Base-by-base conservation (phyloP, 2,888 invertebrate genomes). In the Eucriotettix oculatus region DNA sequence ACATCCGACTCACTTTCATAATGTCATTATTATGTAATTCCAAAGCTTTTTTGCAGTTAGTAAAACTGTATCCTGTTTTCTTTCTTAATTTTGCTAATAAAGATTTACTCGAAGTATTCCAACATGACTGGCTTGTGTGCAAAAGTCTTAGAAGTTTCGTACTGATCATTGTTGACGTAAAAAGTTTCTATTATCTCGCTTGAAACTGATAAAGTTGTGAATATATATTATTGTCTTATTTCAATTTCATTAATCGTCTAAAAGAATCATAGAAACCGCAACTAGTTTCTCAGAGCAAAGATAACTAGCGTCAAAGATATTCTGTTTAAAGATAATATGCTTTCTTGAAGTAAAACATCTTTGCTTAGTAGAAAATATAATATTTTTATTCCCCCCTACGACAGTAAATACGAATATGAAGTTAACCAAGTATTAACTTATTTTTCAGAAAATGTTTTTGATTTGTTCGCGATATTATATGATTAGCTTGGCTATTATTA, bases 1-100 rank as follows among this genome's bases (percentile, higher is more conserved):
- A 29, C 7, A 7, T 29, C 29, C 2, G 7, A 62, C 66, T 67
- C 75, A 92, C 97, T 83, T 90, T 85, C 48, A 78, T 79, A 62
- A 93, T 66, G 73, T 97, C 87, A 78, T 96, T 91, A 66, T 88
- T 83, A 73, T 94, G 86, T 75, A 92, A 77, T 71, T 92, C 89
- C 62, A 98, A 76, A 1, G 98, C 97, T 73, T 97, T 95, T 70
- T 93, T 93, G 73, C 98, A 98, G 71, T 97, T 96, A 14, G 90
- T 78, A 75, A 97, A 92, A 10, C 96, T 89, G 72, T 94, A 97
- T 10, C 98, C 98, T 5, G 98, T 99, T 70, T 88, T 89, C 74
- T 95, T 97, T 17, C 99, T 79, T 17, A 99, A 78, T 66, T 87
- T 83, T 41, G 90, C 86, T 43, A 97, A 75, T 11, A 85, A 76